phyloP scores from a whole-genome alignment of 2,888 invertebrate species.

The Ormia ochracea region DNA sequence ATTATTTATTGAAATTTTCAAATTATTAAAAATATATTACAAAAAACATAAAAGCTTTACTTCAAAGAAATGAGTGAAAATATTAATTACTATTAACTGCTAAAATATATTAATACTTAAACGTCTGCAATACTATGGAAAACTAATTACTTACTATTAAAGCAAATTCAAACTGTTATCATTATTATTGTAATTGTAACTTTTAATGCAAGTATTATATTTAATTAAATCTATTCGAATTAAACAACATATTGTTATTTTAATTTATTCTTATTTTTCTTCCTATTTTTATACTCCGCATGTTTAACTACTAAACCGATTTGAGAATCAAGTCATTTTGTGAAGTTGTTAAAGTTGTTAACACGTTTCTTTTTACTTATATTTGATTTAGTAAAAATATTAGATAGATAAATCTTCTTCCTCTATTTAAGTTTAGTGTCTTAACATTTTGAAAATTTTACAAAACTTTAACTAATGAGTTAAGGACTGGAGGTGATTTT shows the following conservation, averaged over 20 bases:
- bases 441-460: background rate
- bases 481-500: too few relatives aligned
- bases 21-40: constrained; percentile 14
- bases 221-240: constrained; percentile 27
- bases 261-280: background rate
- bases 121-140: constrained; percentile 29
- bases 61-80: constrained; percentile 60
- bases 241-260: constrained; percentile 8
- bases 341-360: constrained; percentile 47
- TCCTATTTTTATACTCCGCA: constrained; percentile 22
- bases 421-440: background rate
- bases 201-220: constrained; percentile 29
- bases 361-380: constrained; percentile 22
- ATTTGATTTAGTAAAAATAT: constrained; percentile 31
- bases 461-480: background rate
- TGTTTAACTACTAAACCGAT: constrained; percentile 21
- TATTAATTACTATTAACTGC: constrained; percentile 51
- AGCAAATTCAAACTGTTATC: constrained; percentile 30
- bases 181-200: constrained; percentile 24
- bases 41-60: constrained; percentile 52
- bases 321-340: constrained; percentile 51
- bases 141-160: constrained; percentile 19
- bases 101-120: constrained; percentile 23
- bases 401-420: constrained; percentile 34
- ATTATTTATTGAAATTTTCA: constrained; percentile 42